Evolutionary conservation across 2,797 vertebrate species (phyloP).

Genomic region (Ctenopoma kingsleyae): DNA sequence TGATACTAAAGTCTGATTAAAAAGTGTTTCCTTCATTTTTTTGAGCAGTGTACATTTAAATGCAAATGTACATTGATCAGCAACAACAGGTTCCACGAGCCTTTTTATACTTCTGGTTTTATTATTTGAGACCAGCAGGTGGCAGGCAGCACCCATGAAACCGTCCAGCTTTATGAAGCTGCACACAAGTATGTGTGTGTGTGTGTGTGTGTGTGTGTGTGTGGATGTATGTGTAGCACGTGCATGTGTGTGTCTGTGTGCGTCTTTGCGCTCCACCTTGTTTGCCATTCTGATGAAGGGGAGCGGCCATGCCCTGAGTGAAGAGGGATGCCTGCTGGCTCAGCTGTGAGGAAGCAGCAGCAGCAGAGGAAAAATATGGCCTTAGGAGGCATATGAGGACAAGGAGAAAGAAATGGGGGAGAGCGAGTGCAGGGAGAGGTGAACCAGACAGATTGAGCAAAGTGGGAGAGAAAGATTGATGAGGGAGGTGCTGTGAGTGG

Average conservation of each 20-base stretch:
- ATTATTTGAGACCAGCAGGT: conserved; percentile 64
- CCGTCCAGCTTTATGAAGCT: background rate
- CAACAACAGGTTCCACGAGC: too few species aligned
- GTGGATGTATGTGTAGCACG: background rate
- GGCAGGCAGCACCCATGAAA: conserved; percentile 57
- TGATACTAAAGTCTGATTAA: too few species aligned
- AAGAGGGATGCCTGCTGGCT: conserved; percentile 54
- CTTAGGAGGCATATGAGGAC: conserved; percentile 58
- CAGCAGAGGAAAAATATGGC: conserved; percentile 24
- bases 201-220: conserved; percentile 6
- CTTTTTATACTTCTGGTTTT: background rate
- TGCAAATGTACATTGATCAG: too few species aligned
- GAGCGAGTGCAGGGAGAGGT: conserved; percentile 42
- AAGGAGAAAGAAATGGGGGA: conserved; percentile 23
- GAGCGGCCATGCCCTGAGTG: conserved; percentile 34
- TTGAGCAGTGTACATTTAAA: too few species aligned
- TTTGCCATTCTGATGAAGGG: conserved; percentile 64
- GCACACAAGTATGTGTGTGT: conserved; percentile 7
- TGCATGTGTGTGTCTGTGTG: background rate
- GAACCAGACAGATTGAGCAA: conserved; percentile 48
- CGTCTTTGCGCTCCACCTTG: conserved; percentile 47
- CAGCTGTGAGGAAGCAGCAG: conserved; percentile 27
- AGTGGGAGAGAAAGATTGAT: conserved; percentile 59
- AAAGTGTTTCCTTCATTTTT: too few species aligned
- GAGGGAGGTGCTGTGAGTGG: conserved; percentile 47